Base-by-base conservation (phyloP, 1,140 invertebrate genomes). In the Oryzaephilus surinamensis region DNA sequence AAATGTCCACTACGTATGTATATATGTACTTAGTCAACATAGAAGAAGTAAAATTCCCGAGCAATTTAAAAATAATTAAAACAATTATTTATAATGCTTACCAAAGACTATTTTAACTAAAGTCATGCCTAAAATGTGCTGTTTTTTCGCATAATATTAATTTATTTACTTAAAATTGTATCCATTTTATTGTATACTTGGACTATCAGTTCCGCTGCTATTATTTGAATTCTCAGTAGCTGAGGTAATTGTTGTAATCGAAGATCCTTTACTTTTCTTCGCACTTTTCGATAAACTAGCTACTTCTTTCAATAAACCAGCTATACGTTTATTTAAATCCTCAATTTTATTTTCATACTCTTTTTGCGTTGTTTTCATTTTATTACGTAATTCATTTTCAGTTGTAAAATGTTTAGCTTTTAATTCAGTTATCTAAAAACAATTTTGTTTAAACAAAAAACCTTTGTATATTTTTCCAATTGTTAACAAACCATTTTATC, bases 361-460 rank as follows among this genome's bases (percentile, higher is more conserved):
- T 32, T 85, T 87, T 50, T 89, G 80, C 19, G 78, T 72, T 10
- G 69, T 77, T 54, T 84, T 85, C 71, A 94, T 81, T 63, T 89
- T 89, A 42, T 71, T 81, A 14, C 91, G 72, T 29, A 89, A 65
- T 50, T 94, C 90, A 31, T 79, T 80, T 58, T 93, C 89, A 28
- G 77, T 73, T 14, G 88, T 89, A 57, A 88, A 90, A 55, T 92
- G 84, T 60, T 85, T 80, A 6, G 91, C 90, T 67, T 95, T 95
- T 38, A 94, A 61, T 60, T 96, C 91, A 3, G 86, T 92, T 46
- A 95, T 88, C 89, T 94, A 58, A 28, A 55, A 54, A 30, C 23
- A 34, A 38, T 18, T 37, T 10, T 7, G 6, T 10, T 31, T 15
- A 36, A 14, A 2, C n/a, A n/a, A 17, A 24, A 16, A 14, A 1